Percentiles rank a stretch among this genome's conserved stretches.
Conservation (phyloP, 2,888 invertebrate species). For the Flexamia atlantica region DNA sequence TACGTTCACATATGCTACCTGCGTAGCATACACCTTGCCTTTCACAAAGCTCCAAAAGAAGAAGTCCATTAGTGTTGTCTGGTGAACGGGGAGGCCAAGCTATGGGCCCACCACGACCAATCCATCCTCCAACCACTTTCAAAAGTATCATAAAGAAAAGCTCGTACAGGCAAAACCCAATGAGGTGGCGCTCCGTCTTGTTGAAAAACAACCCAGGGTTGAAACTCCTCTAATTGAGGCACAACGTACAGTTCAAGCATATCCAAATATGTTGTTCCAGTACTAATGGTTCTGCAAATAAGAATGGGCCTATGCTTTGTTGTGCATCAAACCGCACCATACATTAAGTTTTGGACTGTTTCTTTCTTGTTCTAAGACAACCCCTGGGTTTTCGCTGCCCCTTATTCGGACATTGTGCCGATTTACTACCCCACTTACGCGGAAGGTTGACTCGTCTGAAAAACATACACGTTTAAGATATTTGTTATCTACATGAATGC, state of each 20-base stretch:
- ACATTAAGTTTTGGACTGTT: conserved; percentile 21
- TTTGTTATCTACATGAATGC: conserved; percentile 13
- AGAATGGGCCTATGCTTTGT: not conserved
- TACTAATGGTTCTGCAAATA: conserved; percentile 10
- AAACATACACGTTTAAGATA: not conserved
- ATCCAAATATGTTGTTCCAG: conserved; percentile 35
- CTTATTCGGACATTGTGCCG: conserved; percentile 8
- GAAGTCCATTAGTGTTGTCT: not conserved
- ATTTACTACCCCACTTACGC: conserved; percentile 26
- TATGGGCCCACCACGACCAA: conserved; percentile 8
- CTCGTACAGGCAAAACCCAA: not conserved
- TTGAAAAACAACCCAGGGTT: not conserved
- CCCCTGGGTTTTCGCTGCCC: conserved; percentile 24
- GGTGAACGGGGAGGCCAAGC: not conserved
- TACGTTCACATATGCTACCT: not conserved
- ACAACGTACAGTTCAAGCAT: conserved; percentile 28
- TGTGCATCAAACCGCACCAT: conserved; percentile 35
- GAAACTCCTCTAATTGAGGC: conserved; percentile 34
- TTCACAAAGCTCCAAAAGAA: conserved; percentile 7
- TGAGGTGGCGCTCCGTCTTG: conserved; percentile 13
- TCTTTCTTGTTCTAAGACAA: conserved; percentile 29
- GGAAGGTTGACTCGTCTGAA: conserved; percentile 16
- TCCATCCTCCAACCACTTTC: not conserved
- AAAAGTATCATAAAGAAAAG: not conserved
- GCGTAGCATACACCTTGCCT: conserved; percentile 2